Evolutionary conservation across 2,113 vertebrate genomes (phyloP), one percentile per base, ranked within the genome.

Genomic region (Rhynchomys soricoides): DNA sequence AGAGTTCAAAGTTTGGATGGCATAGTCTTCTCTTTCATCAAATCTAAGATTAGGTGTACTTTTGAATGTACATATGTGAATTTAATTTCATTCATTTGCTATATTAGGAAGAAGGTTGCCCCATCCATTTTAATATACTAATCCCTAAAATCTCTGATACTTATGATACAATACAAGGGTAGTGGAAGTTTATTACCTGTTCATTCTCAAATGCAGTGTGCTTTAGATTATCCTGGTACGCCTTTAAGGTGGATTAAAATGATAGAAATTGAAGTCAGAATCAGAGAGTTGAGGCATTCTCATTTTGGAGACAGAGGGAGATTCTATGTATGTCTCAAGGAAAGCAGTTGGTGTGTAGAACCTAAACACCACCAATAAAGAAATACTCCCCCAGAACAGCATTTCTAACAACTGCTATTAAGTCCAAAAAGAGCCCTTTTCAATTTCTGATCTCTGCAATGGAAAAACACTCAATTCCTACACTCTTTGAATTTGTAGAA

Each of bases 41-140:
- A 83, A 92, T 87, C 86, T 74, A 70, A 86, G 55, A 64, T 62
- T 52, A 45, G 74, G 81, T 89, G 29, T 73, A 37, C 0, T 68
- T 68, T 86, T 74, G 0, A n/a, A 83, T 57, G 16, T 48, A 59
- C 40, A 45, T 55, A n/a, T 31, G 1, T 93, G 50, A 90, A 55
- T 74, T 92, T 83, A 92, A 91, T 83, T 59, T 48, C 19, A 88
- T 9, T 94, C 89, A 81, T 16, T 57, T 89, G 7, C 34, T 89
- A 68, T 29, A 4, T n/a, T 87, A 62, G 17, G 55, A 70, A 93
- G 19, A 86, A 73, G 66, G 71, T 82, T 89, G 13, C 37, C 40
- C 31, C 19, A 82, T 37, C 13, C 59, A 55, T 68, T 3, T 37
- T 50, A 26, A 43, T 78, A 15, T 19, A 6, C 31, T 93, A 83